phyloP scores from a whole-genome alignment of 2,797 vertebrate species.

The Acrossocheilus wenchowensis region DNA sequence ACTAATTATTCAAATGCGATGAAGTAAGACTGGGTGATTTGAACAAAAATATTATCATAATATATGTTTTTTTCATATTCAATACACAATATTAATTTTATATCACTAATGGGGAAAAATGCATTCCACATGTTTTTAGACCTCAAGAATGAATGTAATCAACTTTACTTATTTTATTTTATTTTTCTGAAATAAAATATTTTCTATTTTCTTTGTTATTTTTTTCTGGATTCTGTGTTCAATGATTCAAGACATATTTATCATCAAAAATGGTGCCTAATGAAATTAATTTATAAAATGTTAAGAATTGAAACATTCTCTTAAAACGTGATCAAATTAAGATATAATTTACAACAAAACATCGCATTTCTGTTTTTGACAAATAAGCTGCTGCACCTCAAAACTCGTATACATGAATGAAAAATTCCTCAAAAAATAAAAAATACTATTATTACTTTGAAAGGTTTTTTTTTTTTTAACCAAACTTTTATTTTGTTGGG shows the following conservation, averaged over 20 bases:
- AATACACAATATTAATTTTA: neutral
- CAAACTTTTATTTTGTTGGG: too few relatives aligned
- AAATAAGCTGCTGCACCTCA: neutral
- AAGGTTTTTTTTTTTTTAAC: too few relatives aligned
- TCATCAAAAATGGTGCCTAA: neutral
- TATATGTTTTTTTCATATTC: neutral
- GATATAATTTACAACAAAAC: conserved; percentile 3
- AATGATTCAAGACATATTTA: neutral
- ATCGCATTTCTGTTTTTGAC: neutral
- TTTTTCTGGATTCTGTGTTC: neutral
- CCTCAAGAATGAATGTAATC: neutral
- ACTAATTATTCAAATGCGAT: neutral
- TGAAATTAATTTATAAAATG: neutral
- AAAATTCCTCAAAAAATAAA: too few relatives aligned
- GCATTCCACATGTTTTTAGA: neutral
- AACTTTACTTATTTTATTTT: neutral
- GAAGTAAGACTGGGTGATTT: neutral
- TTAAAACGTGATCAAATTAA: neutral
- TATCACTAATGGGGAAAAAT: neutral
- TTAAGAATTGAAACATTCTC: neutral
- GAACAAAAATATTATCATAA: neutral
- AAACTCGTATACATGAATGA: too few relatives aligned
- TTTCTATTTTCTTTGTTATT: neutral
- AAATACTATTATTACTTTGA: too few relatives aligned
- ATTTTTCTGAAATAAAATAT: neutral